Base-by-base conservation (phyloP, 1,140 invertebrate species). In the Adelges cooleyi region DNA sequence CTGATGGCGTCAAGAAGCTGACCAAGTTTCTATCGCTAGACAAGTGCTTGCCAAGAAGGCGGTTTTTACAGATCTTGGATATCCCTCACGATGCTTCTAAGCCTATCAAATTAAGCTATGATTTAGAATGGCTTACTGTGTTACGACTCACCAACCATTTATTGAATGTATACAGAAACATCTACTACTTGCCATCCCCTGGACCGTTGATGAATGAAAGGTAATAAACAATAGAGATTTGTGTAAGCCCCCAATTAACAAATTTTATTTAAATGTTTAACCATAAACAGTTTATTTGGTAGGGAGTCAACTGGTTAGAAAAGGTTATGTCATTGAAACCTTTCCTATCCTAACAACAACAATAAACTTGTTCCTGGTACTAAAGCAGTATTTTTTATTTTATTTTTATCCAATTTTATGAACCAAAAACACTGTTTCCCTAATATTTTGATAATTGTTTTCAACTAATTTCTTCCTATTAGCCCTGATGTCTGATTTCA, bases 101-200 rank as follows among this genome's bases (percentile, higher is more conserved):
- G 59, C 75, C 79, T 53, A 74, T 86, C 46, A 75, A 81, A 66
- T 73, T 97, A 11, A 79, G 82, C 54, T 88, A 95, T 74, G 95
- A 98, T 78, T 75, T 85, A n/a, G 93, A 98, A 78, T 98, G 95
- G 95, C 75, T 98, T 22, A 82, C 85, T 22, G 83, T 97, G 71
- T 78, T 98, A 25, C 83, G 83, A 72, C 80, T 83, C 49, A 97
- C 94, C 1, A 91, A 97, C 81, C 87, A 95, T 77, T 79, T 97
- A 23, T 73, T 93, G 25, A 87, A 81, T 72, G 80, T 90, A 0
- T 86, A 85, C 71, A 81, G 77, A 69, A 74, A 75, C 8, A 78
- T 78, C 33, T 80, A 82, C 66, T 92, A 88, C 71, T 84, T 95
- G 82, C 92, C 92, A 15, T 33, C 29, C 29, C 5, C 5, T 11